Base-by-base conservation (phyloP, 2,797 vertebrate species). In the Manis crassicaudata region DNA sequence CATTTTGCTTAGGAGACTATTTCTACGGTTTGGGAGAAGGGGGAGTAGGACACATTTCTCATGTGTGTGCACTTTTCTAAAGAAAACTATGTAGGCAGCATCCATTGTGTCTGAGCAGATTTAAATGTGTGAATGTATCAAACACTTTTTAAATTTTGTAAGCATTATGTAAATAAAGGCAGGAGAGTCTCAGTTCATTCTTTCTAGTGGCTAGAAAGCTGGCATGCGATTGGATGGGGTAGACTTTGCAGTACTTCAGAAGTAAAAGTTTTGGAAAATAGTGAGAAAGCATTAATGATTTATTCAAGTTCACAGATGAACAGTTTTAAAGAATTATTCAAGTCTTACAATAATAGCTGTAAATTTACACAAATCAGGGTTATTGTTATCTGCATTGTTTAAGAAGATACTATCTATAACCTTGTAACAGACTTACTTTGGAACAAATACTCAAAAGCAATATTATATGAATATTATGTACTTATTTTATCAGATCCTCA, bases 91-190 rank as follows among this genome's bases (percentile, higher is more conserved):
- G 18, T n/a, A 94, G 85, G 68, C 52, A 92, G 67, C 40, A 54
- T 86, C 32, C 43, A 92, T 23, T 96, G 77, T 89, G 72, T 81
- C 37, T 56, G 60, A 80, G 54, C 12, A 62, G 60, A 93, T 96
- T 85, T 60, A 90, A 52, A 63, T 92, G 50, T 95, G 65, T 83
- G 67, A 94, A 86, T 40, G 65, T 40, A 73, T 46, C 27, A 72
- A 56, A 37, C 13, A 40, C 25, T 10, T 75, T 43, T 13, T 68
- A 20, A 52, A 94, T 86, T 82, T 92, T n/a, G 89, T 72, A 93
- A 94, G n/a, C 14, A 72, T 79, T 63, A 88, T 35, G 56, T 58
- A 95, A 93, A 84, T 88, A 89, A 91, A 77, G 88, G 32, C 56
- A 94, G 23, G 46, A 63, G 83, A 67, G 10, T 63, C 76, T 6